Evolutionary conservation across 1,140 invertebrate species (phyloP), one percentile per base, ranked within the genome.

Genomic region (Zaprionus davidi): DNA sequence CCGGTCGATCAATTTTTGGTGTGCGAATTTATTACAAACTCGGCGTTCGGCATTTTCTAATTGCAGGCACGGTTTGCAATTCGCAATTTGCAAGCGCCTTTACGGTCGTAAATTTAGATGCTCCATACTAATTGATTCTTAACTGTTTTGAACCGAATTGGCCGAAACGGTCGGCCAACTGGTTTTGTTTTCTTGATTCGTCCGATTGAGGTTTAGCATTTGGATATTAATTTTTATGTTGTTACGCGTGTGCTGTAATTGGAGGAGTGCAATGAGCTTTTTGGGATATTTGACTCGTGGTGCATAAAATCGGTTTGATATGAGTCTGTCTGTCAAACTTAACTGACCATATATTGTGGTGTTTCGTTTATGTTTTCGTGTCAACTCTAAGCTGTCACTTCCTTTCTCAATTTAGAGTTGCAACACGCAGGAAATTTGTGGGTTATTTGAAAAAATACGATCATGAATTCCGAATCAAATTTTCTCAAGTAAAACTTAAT

Each of bases 71-170:
- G 77, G 71, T 79, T 82, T 79, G 70, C 86, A 72, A 67, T 44
- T 74, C 12, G 70, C 86, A 72, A 67, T 44, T 74, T 51, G 46
- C 46, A 51, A 51, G 20, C 63, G 79, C 85, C 78, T 76, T 65
- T 68, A 41, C 59, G 26, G 72, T 66, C 57, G 51, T 44, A 56
- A 64, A 67, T 71, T 57, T 76, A 76, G 71, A 83, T 88, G 74
- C 68, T 62, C 41, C 59, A 41, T 66, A 77, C 81, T 90, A 88
- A 88, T 88, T 90, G 85, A 90, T 88, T 88, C 85, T 88, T 85
- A 60, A 90, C 72, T 74, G 75, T 70, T 71, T 74, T 75, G 67
- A 22, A 17, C 70, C 67, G 55, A 59, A 58, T 82, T 73, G 41
- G 69, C 24, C 24, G 57, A 64, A 64, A 66, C 68, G 12, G 6